These are phyloP conservation scores for Halichoerus grypus DNA, from an alignment of 2,113 vertebrate species.

Conservation along the genomic window DNA sequence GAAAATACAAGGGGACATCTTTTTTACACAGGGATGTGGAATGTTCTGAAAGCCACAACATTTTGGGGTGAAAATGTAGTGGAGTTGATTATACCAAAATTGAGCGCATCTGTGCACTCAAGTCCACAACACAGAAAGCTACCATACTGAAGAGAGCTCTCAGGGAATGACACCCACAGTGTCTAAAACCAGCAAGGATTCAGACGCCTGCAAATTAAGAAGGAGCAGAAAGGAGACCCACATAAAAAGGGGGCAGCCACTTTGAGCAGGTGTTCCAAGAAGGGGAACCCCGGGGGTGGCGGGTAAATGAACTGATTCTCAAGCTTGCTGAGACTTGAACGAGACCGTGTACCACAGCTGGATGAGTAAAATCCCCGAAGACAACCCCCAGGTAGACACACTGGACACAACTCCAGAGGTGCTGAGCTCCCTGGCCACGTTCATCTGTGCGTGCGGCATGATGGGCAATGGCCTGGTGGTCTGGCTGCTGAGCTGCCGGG, in stretches of 20 bases:
- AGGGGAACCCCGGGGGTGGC: too few relatives aligned
- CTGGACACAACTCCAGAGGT: neutral
- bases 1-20: neutral
- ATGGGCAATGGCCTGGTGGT: conserved; percentile 78
- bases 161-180: neutral
- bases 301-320: neutral
- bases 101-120: neutral
- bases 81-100: neutral
- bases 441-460: conserved; percentile 67
- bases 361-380: too few relatives aligned
- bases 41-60: neutral
- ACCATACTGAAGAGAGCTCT: neutral
- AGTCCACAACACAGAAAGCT: neutral
- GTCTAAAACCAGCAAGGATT: neutral
- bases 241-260: neutral
- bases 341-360: fast-evolving
- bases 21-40: neutral
- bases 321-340: neutral
- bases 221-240: neutral
- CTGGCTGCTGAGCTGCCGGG: conserved; percentile 79
- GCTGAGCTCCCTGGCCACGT: conserved; percentile 54
- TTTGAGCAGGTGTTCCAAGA: neutral
- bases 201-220: neutral
- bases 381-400: fast-evolving
- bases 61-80: neutral